Evolutionary conservation across 2,797 vertebrate genomes (phyloP), one percentile per base, ranked within the genome.

Genomic region (Iguana delicatissima): DNA sequence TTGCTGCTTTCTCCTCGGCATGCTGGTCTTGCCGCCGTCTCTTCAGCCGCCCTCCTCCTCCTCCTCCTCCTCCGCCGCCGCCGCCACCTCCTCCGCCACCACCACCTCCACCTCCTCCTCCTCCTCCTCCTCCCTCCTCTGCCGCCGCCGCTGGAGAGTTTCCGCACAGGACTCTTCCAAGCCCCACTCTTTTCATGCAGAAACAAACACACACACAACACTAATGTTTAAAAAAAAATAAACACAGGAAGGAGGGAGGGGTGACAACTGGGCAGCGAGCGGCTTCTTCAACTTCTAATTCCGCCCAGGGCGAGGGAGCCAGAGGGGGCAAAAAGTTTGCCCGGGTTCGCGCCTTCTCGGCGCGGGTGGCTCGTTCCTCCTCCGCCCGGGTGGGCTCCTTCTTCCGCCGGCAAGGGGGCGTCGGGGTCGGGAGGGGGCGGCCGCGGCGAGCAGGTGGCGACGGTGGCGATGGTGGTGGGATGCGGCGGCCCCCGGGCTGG

Each of bases 1-100:
- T 98, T 99, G 98, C 98, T 99, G 99, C 98, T 99, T 99, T 98
- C 98, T 99, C 98, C 98, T 98, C 98, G 98, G 98, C 98, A 97
- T 97, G 96, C 97, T 97, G 97, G 94, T 95, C 94, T 94, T 95
- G 96, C 95, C 95, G 96, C 97, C 98, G 97, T 97, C 97, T 97
- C 97, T 95, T 97, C 95, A 93, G 95, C 93, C 95, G 85, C 77
- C 90, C 90, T 91, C 85, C 89, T 90, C 89, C 90, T 84, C 91
- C 91, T 80, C 94, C 95, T 82, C 86, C 91, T 35, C 84, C 89
- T 1, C 85, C 59, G 2, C 16, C 18, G 5, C 57, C 57, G 14
- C 57, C 57, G 18, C 57, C 57, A 16, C 18, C 85, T 0, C 72
- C 64, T 1, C 80, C 82, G 0, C 91, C 89, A 35, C 95, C 86